Base-by-base conservation (phyloP, 2,888 invertebrate genomes). In the Drosophila ezoana region DNA sequence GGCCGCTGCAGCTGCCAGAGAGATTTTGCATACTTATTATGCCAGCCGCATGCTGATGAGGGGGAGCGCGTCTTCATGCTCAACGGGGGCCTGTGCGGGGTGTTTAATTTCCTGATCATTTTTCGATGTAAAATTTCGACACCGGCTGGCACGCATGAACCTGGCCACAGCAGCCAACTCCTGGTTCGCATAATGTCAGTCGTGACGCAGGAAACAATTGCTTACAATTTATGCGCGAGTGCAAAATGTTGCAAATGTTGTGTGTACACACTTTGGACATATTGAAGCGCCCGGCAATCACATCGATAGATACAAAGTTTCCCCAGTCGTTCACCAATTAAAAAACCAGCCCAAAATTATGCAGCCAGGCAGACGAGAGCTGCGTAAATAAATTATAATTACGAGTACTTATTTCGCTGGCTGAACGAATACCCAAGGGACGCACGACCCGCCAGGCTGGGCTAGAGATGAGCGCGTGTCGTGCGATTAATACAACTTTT, bases 21-120 rank as follows among this genome's bases (percentile, higher is more conserved):
- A 78, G 75, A 76, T 82, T 80, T 73, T 83, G 80, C 81, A 89
- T 81, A 73, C 78, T 78, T 75, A 81, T 75, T 77, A 82, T 81
- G 87, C 84, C 79, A 64, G 73, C 54, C 76, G 69, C 86, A 81
- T 81, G 76, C 89, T 82, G 90, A 88, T 86, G 83, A 86, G 86
- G 54, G 47, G 56, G 40, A 47, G 28, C 41, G 49, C 52, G 14
- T 52, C 52, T 52, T 52, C 60, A 23, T 16, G 9, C 35, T 28
- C 64, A 18, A 53, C 13, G 11, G 37, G 71, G 63, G 69, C 3
- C 45, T 13, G 54, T 11, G 70, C 35, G 37, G 52, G 63, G 71
- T 70, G 79, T 89, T 90, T 90, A 90, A 90, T 90, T 90, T 90
- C 90, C 90, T 90, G 90, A 88, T 84, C 77, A 81, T 87, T 87